Evolutionary conservation across 2,797 vertebrate species (phyloP), one percentile per base, ranked within the genome.

Genomic region (Steatocranus sp.): DNA sequence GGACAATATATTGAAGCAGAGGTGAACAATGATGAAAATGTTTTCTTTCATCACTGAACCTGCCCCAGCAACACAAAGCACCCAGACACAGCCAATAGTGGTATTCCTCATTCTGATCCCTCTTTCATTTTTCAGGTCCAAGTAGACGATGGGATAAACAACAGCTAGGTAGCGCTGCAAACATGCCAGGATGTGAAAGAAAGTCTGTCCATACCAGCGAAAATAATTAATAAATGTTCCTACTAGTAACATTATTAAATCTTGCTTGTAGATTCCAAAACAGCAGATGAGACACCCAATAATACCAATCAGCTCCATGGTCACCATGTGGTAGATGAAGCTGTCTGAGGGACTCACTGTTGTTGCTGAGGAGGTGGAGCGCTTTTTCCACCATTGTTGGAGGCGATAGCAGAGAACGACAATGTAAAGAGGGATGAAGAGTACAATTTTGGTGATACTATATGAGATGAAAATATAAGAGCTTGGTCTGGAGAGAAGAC

Each of bases 91-190:
- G 11, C 76, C 66, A 11, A 76, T 76, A 36, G 7, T 25, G 38
- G 84, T 11, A 2, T 86, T 84, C 78, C 85, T 87, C 75, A 85
- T 48, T 17, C 68, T 74, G 77, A 84, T 25, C 9, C 83, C 43
- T 18, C 58, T 51, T 34, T 27, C 1, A 11, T 34, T 61, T 11
- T 23, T 86, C 83, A 89, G 74, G 9, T 25, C 41, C 1, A 78
- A 8, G 34, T 88, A 91, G 7, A 53, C 83, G 56, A 90, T 7
- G 38, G 90, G 89, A 38, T 85, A 81, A 43, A 85, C 75, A 0
- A 82, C 88, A 36, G 89, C 89, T 68, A 92, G 46, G 83, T 88
- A 91, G 38, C 20, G 83, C 15, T 92, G 86, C 34, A 83, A 20
- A 50, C 87, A 88, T 43, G 83, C 91, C 41, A 87, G 49, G 3